Conservation (phyloP, 2,888 invertebrate species). For the Scaptomyza polygonia region DNA sequence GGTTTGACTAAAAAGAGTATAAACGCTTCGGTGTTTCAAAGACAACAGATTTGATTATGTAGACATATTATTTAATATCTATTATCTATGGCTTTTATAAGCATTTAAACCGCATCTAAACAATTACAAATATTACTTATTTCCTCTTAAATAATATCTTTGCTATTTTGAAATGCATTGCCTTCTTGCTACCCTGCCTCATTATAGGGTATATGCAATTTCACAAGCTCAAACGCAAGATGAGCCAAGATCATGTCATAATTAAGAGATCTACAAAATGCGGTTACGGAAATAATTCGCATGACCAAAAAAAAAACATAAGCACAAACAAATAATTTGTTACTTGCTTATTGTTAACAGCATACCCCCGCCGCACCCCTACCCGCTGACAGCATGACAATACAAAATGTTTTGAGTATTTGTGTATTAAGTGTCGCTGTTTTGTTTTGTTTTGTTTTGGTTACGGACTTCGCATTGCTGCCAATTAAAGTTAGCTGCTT, state of each 20-base stretch:
- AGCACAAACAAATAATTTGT: slow-evolving; percentile 23
- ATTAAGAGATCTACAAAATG: slow-evolving; percentile 8
- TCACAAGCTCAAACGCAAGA: not conserved
- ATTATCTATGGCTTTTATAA: not conserved
- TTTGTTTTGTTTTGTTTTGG: slow-evolving; percentile 75
- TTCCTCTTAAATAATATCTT: not conserved
- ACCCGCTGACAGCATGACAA: slow-evolving; percentile 39
- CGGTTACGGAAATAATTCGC: slow-evolving; percentile 20
- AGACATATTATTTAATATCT: not conserved
- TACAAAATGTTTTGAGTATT: slow-evolving; percentile 28
- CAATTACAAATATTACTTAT: not conserved
- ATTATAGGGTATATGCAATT: not conserved
- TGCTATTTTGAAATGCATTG: not conserved
- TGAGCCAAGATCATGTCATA: slow-evolving; percentile 2
- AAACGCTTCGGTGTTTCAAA: too few species aligned
- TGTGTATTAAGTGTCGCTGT: slow-evolving; percentile 30
- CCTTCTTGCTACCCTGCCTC: not conserved
- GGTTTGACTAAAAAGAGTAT: too few species aligned
- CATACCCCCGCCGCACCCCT: not conserved
- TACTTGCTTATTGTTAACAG: slow-evolving; percentile 8
- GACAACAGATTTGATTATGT: not conserved
- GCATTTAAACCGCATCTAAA: not conserved
- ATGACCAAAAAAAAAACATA: slow-evolving; percentile 7
- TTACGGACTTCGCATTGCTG: slow-evolving; percentile 60
- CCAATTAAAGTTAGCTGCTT: slow-evolving; percentile 69